Base-by-base conservation (phyloP, 2,888 invertebrate genomes). In the Herminia tarsipennalis region DNA sequence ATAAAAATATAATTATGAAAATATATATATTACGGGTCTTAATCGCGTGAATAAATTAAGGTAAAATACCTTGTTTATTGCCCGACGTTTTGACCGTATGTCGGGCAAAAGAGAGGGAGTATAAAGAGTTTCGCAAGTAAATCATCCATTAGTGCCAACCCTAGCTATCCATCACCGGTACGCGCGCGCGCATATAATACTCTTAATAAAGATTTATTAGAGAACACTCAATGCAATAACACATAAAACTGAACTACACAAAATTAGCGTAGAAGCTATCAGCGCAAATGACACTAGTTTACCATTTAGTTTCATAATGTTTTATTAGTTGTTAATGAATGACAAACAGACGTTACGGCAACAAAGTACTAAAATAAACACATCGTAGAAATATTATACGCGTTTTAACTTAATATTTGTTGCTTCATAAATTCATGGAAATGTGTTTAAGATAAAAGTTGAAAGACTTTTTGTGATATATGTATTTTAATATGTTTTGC, bases 161-260 rank as follows among this genome's bases (percentile, higher is more conserved):
- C 28, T 41, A 17, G 9, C 6, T 1, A 9, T 12, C 9, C 25
- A 13, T 25, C 33, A 33, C 13, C 12, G 17, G 42, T n/a, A n/a
- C n/a, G n/a, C 46, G 50, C 59, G 43, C 21, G 43, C 50, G 43
- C 28, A 20, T 40, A 37, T 42, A 42, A 37, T 37, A 41, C 25
- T 28, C 54, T 48, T 69, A 58, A 56, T 65, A 60, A 49, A 63
- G 56, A 66, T 66, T 65, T 62, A 61, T 65, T 52, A 48, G 57
- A 58, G 53, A 56, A 52, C 43, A 30, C 38, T 32, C 48, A n/a
- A 25, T 42, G 20, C 38, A 44, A 36, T 55, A 63, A 40, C 50
- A 48, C 51, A 48, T 54, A 22, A 53, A 36, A 37, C 32, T 40
- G 16, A 42, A 37, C 25, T 43, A 37, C 45, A 49, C 30, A 48